Percentiles rank a stretch among this genome's conserved stretches.
phyloP scores from a whole-genome alignment of 2,113 vertebrate genomes.

The Austrofundulus limnaeus region DNA sequence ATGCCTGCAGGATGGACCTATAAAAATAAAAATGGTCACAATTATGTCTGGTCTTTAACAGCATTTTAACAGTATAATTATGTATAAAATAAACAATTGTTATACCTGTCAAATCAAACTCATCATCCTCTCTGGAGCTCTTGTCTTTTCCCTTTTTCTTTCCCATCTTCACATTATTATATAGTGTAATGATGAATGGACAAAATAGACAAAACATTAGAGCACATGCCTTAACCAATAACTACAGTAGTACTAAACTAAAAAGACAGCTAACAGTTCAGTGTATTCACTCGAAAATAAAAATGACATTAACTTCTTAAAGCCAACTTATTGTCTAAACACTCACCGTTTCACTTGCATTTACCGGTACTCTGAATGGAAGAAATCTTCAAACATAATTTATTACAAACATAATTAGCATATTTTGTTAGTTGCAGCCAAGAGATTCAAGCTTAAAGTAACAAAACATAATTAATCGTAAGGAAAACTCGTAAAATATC shows the following conservation, averaged over 20 bases:
- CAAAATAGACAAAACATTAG: not conserved
- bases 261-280: not conserved
- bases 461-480: not conserved
- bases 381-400: constrained; percentile 15
- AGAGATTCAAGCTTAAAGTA: rapidly evolving
- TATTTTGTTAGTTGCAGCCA: not conserved
- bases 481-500: not conserved
- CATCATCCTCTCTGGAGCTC: constrained; percentile 57
- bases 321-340: constrained; percentile 43
- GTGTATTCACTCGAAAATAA: not conserved
- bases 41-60: not conserved
- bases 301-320: not conserved
- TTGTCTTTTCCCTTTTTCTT: constrained; percentile 76
- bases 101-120: constrained; percentile 69
- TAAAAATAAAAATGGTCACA: too few species aligned
- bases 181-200: not conserved
- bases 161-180: constrained; percentile 68
- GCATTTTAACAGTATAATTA: not conserved
- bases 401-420: too few species aligned
- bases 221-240: not conserved
- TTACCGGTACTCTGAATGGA: constrained; percentile 15
- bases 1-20: constrained; percentile 86
- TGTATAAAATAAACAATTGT: not conserved
- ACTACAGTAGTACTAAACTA: not conserved
- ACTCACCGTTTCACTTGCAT: constrained; percentile 33